Evolutionary conservation across 2,888 invertebrate species (phyloP), one percentile per base, ranked within the genome.

Genomic region (Apoda limacodes): DNA sequence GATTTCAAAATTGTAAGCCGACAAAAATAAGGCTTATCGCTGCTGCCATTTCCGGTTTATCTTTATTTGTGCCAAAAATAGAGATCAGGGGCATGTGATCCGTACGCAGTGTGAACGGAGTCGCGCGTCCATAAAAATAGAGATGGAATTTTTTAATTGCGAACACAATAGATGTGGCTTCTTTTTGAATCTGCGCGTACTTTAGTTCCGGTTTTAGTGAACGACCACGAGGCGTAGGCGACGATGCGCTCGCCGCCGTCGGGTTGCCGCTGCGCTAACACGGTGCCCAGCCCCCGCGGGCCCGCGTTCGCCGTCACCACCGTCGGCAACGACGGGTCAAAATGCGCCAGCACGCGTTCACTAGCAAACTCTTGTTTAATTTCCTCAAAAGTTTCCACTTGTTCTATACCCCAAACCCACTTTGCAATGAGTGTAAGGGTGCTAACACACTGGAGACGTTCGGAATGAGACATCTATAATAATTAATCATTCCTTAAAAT

Each of bases 111-210:
- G 25, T 21, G 10, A 34, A 34, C 1, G 36, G 34, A 6, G 10
- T 13, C 6, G 12, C 14, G 3, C 30, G 17, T 9, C 34, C 36
- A 27, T 35, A 36, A 9, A 40, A 14, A 32, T 36, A 40, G 21
- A 34, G 37, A 14, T 40, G 36, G 21, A 34, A 35, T 11, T 19
- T 22, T 15, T 27, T 22, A 4, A 38, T 25, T 4, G 35, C 38
- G 30, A 38, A 38, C n/a, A 38, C 30, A 6, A 38, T 38, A 4
- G 38, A 32, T 4, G 35, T 35, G 4, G 35, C 35, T 12, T 39
- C 35, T 14, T 34, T 33, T 9, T 36, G 34, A n/a, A 25, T 40
- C 10, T 40, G 37, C 4, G 21, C 21, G 13, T 40, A 36, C 2
- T 20, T 15, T 10, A 13, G 11, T 17, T 37, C 34, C n/a, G 11